Evolutionary conservation across 1,140 invertebrate species (phyloP).

Genomic region (Bombus pascuorum): DNA sequence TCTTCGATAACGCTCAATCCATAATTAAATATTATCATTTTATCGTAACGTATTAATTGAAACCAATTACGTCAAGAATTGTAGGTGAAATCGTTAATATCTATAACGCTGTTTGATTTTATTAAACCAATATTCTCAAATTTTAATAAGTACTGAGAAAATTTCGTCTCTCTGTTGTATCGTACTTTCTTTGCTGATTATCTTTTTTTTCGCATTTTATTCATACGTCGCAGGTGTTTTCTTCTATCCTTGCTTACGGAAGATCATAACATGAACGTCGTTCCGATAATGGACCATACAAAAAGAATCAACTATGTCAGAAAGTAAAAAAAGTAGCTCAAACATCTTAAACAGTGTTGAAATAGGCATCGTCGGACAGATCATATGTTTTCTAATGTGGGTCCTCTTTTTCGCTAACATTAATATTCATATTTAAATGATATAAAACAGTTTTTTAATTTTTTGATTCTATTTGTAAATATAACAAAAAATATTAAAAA

Average conservation of each 20-base stretch:
- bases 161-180: too few relatives aligned
- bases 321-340: not conserved
- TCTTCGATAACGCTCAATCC: too few relatives aligned
- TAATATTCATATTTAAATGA: too few relatives aligned
- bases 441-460: not conserved
- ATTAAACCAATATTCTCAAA: too few relatives aligned
- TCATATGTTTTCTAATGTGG: too few relatives aligned
- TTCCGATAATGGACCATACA: conserved; percentile 55
- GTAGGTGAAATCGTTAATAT: too few relatives aligned
- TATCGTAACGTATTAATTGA: too few relatives aligned
- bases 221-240: not conserved
- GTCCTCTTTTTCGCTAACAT: too few relatives aligned
- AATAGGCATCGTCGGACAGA: not conserved
- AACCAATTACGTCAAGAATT: too few relatives aligned
- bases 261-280: conserved; percentile 21
- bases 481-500: not conserved
- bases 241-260: not conserved
- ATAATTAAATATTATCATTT: too few relatives aligned
- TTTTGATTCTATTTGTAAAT: not conserved
- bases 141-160: too few relatives aligned
- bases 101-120: too few relatives aligned
- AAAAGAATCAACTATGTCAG: conserved; percentile 21
- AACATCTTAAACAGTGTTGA: conserved; percentile 6
- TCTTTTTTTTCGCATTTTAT: conserved; percentile 7
- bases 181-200: not conserved